Evolutionary conservation across 2,888 invertebrate species (phyloP).

Genomic region (Sinodicranocentrus sp.): DNA sequence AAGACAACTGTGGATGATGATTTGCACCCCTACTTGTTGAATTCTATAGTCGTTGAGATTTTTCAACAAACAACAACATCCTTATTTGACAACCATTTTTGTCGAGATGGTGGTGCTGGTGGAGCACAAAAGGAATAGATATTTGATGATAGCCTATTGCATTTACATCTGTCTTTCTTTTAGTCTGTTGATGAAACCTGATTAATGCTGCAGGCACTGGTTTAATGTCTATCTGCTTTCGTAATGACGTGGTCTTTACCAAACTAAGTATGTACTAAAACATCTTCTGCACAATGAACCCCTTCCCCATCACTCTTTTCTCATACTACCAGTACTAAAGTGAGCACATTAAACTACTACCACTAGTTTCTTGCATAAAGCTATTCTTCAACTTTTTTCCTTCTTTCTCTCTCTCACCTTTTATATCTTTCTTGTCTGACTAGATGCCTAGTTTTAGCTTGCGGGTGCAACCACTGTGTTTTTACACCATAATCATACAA

Average conservation of each 20-base stretch:
- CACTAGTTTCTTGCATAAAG: slow-evolving; percentile 51
- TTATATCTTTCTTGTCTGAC: slow-evolving; percentile 42
- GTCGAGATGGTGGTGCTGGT: neutral
- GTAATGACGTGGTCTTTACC: slow-evolving; percentile 68
- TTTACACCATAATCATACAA: slow-evolving; percentile 60
- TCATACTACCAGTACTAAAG: slow-evolving; percentile 5
- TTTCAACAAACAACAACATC: slow-evolving; percentile 43
- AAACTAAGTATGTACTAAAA: slow-evolving; percentile 44
- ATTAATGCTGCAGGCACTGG: slow-evolving; percentile 67
- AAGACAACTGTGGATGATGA: neutral
- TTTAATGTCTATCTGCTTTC: slow-evolving; percentile 53
- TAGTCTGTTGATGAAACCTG: slow-evolving; percentile 67
- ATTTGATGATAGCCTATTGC: slow-evolving; percentile 59
- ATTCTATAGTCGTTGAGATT: slow-evolving; percentile 61
- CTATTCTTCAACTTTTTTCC: slow-evolving; percentile 44
- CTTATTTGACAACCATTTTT: slow-evolving; percentile 69
- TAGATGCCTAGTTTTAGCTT: slow-evolving; percentile 61
- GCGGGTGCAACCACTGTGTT: slow-evolving; percentile 57
- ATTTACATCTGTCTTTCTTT: slow-evolving; percentile 66
- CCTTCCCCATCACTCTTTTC: slow-evolving; percentile 29
- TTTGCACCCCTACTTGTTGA: slow-evolving; percentile 56
- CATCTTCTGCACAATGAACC: slow-evolving; percentile 67
- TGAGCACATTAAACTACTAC: slow-evolving; percentile 40
- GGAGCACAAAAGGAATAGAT: slow-evolving; percentile 7
- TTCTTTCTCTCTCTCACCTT: slow-evolving; percentile 27